Percentiles rank a stretch among this genome's conserved stretches.
Conservation (phyloP, 2,888 invertebrate species). For the Yponomeuta plumbellus region DNA sequence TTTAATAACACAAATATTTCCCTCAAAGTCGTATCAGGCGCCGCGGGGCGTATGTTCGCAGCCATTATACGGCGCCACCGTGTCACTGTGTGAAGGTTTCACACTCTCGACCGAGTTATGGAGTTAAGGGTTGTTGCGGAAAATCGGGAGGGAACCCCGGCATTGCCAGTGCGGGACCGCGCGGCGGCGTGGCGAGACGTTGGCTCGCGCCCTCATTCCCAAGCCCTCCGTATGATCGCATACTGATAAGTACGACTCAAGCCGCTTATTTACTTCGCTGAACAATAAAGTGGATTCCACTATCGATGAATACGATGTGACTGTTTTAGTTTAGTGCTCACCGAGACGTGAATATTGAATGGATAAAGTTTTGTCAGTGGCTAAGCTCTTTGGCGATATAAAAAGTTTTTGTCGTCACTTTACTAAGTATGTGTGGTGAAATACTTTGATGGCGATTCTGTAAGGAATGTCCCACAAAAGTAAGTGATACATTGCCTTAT, state of each 20-base stretch:
- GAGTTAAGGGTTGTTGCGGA: conserved; percentile 57
- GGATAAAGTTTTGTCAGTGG: conserved; percentile 6
- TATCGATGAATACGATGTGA: conserved; percentile 8
- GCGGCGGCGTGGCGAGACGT: conserved; percentile 36
- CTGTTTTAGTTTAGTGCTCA: conserved; percentile 8
- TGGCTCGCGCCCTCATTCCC: conserved; percentile 9
- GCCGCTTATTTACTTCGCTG: conserved; percentile 40
- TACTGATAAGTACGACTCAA: conserved; percentile 22
- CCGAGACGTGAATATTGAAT: conserved; percentile 1
- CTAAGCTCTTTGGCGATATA: background rate
- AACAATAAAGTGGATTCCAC: conserved; percentile 33
- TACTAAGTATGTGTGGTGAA: conserved; percentile 32
- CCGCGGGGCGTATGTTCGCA: conserved; percentile 56
- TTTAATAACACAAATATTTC: conserved; percentile 64
- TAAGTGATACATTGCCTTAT: conserved; percentile 24
- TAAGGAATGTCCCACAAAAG: conserved; percentile 62
- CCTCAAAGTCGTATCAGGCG: conserved; percentile 47
- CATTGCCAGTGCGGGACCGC: conserved; percentile 30
- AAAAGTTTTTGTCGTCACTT: conserved; percentile 27
- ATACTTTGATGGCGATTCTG: background rate
- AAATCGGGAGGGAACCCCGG: conserved; percentile 64
- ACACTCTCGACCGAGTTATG: conserved; percentile 70
- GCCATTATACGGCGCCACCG: conserved; percentile 61
- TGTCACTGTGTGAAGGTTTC: conserved; percentile 75
- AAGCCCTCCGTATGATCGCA: background rate